Percentiles rank a stretch among this genome's conserved stretches.
Evolutionary conservation across 2,888 invertebrate genomes (phyloP).

Genomic region (Agonopterix alstromeriana): DNA sequence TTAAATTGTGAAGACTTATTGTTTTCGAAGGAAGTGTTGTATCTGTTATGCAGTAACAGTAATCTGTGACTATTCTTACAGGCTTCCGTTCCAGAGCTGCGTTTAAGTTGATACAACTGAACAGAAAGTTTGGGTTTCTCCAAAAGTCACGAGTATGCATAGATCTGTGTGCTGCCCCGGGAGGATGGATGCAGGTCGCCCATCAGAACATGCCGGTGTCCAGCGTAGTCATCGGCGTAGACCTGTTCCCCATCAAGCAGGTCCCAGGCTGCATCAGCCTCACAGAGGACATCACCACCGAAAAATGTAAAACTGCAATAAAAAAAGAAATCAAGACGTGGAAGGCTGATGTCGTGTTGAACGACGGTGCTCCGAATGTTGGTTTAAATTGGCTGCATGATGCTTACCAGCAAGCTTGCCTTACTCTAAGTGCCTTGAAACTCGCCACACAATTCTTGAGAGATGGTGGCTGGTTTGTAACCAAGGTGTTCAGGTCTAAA

Average conservation of each 20-base stretch:
- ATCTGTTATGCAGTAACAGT: not conserved
- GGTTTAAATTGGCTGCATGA: constrained; percentile 98
- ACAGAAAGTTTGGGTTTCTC: constrained; percentile 97
- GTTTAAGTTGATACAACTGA: constrained; percentile 99
- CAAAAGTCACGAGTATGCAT: constrained; percentile 97
- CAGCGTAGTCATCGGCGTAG: constrained; percentile 95
- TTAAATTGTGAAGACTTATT: no score
- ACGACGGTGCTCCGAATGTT: constrained; percentile 99
- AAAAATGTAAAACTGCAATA: constrained; percentile 89
- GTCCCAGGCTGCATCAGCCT: constrained; percentile 94
- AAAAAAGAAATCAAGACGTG: constrained; percentile 93
- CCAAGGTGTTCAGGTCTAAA: constrained; percentile 98
- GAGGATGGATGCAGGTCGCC: constrained; percentile 99
- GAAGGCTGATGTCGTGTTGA: constrained; percentile 97
- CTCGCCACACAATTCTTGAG: constrained; percentile 92
- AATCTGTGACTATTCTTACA: constrained; percentile 34
- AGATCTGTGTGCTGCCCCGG: constrained; percentile 99
- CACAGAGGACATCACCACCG: constrained; percentile 97
- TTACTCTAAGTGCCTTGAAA: constrained; percentile 95
- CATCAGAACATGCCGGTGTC: constrained; percentile 98
- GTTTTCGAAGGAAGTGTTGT: no score
- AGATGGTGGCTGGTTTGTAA: constrained; percentile 97
- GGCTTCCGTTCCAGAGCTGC: constrained; percentile 98
- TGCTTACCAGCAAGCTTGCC: constrained; percentile 94
- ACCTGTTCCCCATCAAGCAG: constrained; percentile 93